phyloP scores from a whole-genome alignment of 2,113 vertebrate genomes.

The Oryzias curvinotus region DNA sequence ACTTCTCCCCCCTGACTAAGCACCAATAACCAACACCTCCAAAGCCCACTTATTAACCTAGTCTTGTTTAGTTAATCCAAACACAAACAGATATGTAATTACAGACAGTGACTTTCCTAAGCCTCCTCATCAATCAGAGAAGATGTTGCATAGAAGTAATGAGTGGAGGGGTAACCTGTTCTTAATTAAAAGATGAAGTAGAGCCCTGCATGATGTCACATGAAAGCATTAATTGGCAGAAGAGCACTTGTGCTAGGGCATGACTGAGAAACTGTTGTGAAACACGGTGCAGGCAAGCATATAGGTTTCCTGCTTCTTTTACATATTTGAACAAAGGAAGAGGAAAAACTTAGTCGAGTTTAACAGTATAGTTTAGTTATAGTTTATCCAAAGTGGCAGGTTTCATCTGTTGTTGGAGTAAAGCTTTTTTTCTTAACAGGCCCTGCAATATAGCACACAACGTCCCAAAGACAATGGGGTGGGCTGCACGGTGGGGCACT shows the following conservation, averaged over 20 bases:
- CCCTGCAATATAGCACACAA: too few relatives aligned
- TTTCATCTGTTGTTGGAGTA: too few relatives aligned
- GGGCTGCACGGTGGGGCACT: too few relatives aligned
- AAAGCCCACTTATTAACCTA: conserved; percentile 4
- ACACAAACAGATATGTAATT: neutral
- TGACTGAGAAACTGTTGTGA: neutral
- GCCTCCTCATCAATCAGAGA: neutral
- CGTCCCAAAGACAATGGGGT: too few relatives aligned
- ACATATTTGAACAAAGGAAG: too few relatives aligned
- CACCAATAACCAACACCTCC: conserved; percentile 1
- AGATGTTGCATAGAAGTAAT: neutral
- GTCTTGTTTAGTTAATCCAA: conserved; percentile 5
- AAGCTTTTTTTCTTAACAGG: too few relatives aligned
- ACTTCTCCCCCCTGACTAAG: neutral
- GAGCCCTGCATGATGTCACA: neutral
- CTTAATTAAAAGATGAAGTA: neutral
- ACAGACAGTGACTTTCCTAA: neutral
- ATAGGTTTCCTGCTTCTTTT: too few relatives aligned
- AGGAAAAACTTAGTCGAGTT: too few relatives aligned
- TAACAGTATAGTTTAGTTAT: too few relatives aligned
- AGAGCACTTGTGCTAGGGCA: neutral
- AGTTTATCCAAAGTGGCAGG: too few relatives aligned
- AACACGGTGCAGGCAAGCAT: neutral
- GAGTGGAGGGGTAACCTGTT: neutral
- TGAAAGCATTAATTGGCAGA: neutral